Conservation (phyloP, 2,113 vertebrate genomes). For the Seriola quinqueradiata region DNA sequence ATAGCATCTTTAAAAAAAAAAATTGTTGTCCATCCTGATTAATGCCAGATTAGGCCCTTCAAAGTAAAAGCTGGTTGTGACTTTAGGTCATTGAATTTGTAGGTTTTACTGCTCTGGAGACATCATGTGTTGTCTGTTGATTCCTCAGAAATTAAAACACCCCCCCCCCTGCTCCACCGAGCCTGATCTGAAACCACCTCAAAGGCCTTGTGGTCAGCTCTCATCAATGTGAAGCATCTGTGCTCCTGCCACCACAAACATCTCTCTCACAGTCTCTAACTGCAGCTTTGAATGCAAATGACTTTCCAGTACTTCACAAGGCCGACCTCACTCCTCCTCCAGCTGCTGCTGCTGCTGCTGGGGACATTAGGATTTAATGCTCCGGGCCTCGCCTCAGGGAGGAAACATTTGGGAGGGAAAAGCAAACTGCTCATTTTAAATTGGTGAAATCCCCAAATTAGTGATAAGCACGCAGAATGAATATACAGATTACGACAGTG, state of each 20-base stretch:
- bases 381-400: not conserved
- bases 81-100: too few species aligned
- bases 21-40: not conserved
- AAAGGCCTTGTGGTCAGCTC: constrained; percentile 40
- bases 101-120: not conserved
- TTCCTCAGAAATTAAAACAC: constrained; percentile 13
- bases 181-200: constrained; percentile 28
- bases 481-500: not conserved
- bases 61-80: not conserved
- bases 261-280: constrained; percentile 15
- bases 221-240: constrained; percentile 47
- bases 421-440: not conserved
- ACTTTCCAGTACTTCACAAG: not conserved
- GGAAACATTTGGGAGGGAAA: not conserved
- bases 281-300: constrained; percentile 29
- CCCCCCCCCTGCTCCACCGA: not conserved
- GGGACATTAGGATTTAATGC: constrained; percentile 12
- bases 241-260: constrained; percentile 36
- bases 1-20: not conserved
- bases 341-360: not conserved
- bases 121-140: not conserved
- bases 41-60: not conserved
- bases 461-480: not conserved
- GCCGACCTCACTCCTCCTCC: constrained; percentile 5
- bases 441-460: not conserved